A percentile compares a stretch with the other conserved stretches of the same genome.
phyloP scores from a whole-genome alignment of 35 echinoderm and acorn worm species.

The Stichopus chloronotus region DNA sequence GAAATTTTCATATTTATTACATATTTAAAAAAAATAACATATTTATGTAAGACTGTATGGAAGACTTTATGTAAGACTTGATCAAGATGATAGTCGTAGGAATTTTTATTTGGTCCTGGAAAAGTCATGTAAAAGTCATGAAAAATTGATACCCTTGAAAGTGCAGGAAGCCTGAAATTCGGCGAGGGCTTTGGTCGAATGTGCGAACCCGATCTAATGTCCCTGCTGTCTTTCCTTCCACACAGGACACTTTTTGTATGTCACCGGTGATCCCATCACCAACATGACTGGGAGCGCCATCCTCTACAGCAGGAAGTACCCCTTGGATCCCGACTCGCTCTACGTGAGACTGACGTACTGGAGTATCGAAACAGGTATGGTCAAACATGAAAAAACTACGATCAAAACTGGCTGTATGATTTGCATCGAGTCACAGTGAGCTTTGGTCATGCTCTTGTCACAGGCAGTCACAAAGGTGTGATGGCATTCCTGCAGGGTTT shows the following conservation, averaged over 20 bases:
- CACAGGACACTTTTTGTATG: conserved; percentile 47
- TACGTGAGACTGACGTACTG: conserved; percentile 23
- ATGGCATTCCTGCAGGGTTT: no score
- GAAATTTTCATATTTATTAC: no score
- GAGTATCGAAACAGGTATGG: conserved; percentile 43
- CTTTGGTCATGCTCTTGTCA: background rate
- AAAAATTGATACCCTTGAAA: no score
- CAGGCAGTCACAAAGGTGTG: background rate
- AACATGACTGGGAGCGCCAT: background rate
- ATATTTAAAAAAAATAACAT: no score
- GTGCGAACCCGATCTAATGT: no score
- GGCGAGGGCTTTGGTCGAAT: no score
- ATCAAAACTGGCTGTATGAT: background rate
- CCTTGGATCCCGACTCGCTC: background rate
- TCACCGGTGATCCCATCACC: background rate
- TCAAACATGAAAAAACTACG: background rate
- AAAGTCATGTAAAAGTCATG: no score
- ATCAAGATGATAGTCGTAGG: no score
- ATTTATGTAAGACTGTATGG: no score
- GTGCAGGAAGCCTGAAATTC: no score
- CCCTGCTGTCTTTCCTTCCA: background rate
- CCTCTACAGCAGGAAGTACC: conserved; percentile 21
- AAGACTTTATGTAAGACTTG: no score
- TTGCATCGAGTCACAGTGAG: background rate
- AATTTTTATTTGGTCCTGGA: no score